Base-by-base conservation (phyloP, 2,888 invertebrate species). In the Drosophila kambysellisi region DNA sequence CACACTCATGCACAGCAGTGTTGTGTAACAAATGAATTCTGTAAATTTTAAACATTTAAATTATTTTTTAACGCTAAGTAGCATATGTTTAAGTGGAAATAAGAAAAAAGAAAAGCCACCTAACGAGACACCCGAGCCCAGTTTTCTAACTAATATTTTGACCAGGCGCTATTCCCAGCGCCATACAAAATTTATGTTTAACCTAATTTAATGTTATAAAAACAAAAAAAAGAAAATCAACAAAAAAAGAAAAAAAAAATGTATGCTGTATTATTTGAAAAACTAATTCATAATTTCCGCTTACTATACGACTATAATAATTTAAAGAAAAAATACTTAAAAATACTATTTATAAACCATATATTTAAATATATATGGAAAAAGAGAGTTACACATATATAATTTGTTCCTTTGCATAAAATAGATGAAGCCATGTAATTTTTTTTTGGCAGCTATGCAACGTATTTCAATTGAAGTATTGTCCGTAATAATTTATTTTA, bases 71-170 rank as follows among this genome's bases (percentile, higher is more conserved):
- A 72, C 29, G 43, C 56, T 76, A 86, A 88, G 65, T 75, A 82
- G 69, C 35, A 37, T 76, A 81, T 39, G 20, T 69, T 61, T 75
- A 81, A 76, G 65, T 48, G 52, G 32, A 70, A 73, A 74, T 60
- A 43, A 20, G 11, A 43, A 41, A 4, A 71, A 20, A 39, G 0
- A 33, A 20, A 56, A 70, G 54, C 62, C 64, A 71, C 67, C 43
- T 46, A 57, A 65, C 33, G 39, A 63, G 88, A 88, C 88, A 84
- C 82, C 83, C 81, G 77, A 87, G 77, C 89, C 85, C 85, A 86
- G 85, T 89, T 86, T 73, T 70, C 68, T 74, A 56, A 79, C 33
- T 70, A 76, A 62, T 59, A 53, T 68, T 62, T 68, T 79, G 76
- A 56, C 60, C 20, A 51, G 57, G 53, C 63, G 62, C 54, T 50